Evolutionary conservation across 1,140 invertebrate genomes (phyloP), one percentile per base, ranked within the genome.

Genomic region (Parapsyche elsis): DNA sequence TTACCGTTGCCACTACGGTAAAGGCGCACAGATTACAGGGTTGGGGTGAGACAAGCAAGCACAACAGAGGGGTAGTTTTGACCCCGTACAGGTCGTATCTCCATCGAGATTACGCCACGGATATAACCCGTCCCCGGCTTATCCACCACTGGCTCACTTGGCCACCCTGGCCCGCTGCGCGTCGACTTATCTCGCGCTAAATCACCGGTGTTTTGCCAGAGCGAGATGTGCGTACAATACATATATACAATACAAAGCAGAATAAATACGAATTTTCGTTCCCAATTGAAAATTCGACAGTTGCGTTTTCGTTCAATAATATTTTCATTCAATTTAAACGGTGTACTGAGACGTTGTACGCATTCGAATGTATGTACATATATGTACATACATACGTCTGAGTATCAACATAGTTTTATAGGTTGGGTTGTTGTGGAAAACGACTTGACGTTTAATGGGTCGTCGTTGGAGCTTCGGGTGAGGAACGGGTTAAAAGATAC

Each of bases 401-500:
- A 38, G n/a, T n/a, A n/a, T n/a, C n/a, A 38, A 38, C 30, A 38
- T 38, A n/a, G n/a, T 38, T 38, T 38, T 38, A 38, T 38, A 38
- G 2, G 30, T 38, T 14, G 49, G 2, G 1, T 5, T 53, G 10
- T 12, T 16, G 44, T 26, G 53, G 16, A 46, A 75, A 57, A 75
- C 19, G 14, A 49, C 16, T 45, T 49, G 9, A 16, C 71, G 45
- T 49, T 75, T 53, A 75, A 75, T 75, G 70, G 70, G 64, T n/a
- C 38, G 46, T 14, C 45, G n/a, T n/a, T n/a, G 46, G 46, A 19
- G 16, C 23, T 26, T 49, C 46, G 46, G 23, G 14, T 23, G 21
- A 26, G 73, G 46, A 75, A 75, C 73, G 61, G 76, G 61, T 71
- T 71, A 70, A 71, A 16, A 78, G 76, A 78, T 78, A 67, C 76